Percentiles rank a stretch among this genome's conserved stretches.
Conservation (phyloP, 1,140 invertebrate genomes). For the Drosophila kikkawai region DNA sequence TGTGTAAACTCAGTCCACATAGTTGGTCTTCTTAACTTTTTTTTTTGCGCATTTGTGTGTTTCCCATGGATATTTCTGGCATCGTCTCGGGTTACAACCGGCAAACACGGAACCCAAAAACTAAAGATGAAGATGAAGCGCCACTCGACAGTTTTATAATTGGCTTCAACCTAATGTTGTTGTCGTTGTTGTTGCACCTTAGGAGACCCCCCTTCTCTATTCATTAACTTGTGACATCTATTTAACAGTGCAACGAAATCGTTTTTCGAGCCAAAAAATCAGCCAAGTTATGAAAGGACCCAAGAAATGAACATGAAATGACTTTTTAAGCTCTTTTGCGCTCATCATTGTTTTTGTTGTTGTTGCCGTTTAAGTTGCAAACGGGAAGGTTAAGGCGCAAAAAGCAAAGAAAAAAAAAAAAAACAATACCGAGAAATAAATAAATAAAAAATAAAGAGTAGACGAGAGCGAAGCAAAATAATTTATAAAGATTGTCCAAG, state of each 20-base stretch:
- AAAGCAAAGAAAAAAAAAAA: conserved; percentile 1
- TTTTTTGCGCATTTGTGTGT: conserved; percentile 22
- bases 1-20: not conserved
- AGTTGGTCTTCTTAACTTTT: conserved; percentile 8
- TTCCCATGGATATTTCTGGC: conserved; percentile 41
- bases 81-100: conserved; percentile 46
- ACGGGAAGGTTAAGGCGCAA: conserved; percentile 42
- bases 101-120: conserved; percentile 28
- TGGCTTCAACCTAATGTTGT: conserved; percentile 14
- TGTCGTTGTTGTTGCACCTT: conserved; percentile 16
- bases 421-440: conserved; percentile 6
- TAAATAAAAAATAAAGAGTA: conserved; percentile 17
- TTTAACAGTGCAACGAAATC: conserved; percentile 34
- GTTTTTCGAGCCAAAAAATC: conserved; percentile 15
- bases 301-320: conserved; percentile 35
- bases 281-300: conserved; percentile 21
- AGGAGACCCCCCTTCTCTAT: conserved; percentile 8
- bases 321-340: conserved; percentile 38
- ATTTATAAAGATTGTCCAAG: conserved; percentile 42
- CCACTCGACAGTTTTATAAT: conserved; percentile 49
- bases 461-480: conserved; percentile 11
- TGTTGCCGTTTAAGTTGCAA: not conserved
- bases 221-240: conserved; percentile 40
- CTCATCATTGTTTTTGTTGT: conserved; percentile 17
- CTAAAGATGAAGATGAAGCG: conserved; percentile 14